These are phyloP conservation scores for Colletes latitarsis DNA, from an alignment of 1,140 invertebrate species.

Conservation along the genomic window DNA sequence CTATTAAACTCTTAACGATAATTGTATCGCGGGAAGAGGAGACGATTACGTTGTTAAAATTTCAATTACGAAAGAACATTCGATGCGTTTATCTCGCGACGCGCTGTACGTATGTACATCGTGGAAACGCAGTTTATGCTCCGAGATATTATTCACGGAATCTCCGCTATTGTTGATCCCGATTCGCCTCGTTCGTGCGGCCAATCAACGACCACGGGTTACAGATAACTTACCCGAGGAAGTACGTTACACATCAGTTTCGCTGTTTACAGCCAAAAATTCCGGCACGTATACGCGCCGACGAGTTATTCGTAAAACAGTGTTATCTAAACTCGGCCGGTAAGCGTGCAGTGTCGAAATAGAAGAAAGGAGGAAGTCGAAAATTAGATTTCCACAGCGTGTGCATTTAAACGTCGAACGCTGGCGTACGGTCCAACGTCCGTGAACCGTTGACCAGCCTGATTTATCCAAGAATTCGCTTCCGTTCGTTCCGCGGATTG, in stretches of 20 bases:
- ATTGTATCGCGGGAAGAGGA: too few species aligned
- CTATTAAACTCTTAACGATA: too few species aligned
- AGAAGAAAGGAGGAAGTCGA: not conserved
- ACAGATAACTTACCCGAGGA: not conserved
- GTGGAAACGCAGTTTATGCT: not conserved
- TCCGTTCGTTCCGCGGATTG: not conserved
- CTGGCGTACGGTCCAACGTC: not conserved
- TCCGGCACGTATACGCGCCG: not conserved
- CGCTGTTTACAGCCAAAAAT: not conserved
- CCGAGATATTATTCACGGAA: not conserved
- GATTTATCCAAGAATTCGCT: not conserved
- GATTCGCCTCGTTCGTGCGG: constrained; percentile 13
- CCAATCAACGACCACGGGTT: constrained; percentile 3
- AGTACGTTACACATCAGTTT: not conserved
- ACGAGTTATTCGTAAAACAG: too few species aligned
- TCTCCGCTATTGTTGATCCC: too few species aligned
- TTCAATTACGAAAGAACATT: too few species aligned
- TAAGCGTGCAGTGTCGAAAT: too few species aligned
- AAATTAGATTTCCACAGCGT: not conserved
- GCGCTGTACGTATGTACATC: too few species aligned
- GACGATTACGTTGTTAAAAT: too few species aligned
- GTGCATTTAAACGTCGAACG: not conserved
- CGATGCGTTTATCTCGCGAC: too few species aligned
- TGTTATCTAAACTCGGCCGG: too few species aligned
- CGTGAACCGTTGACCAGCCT: not conserved